Evolutionary conservation across 2,797 vertebrate genomes (phyloP).

Genomic region (Pseudomugil gertrudae): DNA sequence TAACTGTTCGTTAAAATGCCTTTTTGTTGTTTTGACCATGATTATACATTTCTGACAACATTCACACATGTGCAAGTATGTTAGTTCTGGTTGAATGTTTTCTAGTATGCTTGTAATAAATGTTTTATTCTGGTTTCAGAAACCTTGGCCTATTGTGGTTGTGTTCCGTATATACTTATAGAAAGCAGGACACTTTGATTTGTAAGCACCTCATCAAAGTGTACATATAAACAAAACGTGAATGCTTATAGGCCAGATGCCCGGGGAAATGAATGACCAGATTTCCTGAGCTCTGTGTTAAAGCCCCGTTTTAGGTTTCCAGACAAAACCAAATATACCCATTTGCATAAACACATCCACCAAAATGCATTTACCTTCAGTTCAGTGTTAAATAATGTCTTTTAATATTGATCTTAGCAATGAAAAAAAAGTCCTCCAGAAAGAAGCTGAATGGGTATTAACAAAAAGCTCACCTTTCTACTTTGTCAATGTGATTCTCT

Average conservation of each 20-base stretch:
- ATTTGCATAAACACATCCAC: too few species aligned
- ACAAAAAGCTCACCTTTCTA: not conserved
- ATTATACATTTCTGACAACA: not conserved
- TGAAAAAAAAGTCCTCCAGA: too few species aligned
- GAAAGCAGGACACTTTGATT: not conserved
- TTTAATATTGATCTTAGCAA: too few species aligned
- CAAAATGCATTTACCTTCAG: too few species aligned
- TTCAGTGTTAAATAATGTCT: too few species aligned
- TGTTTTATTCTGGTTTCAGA: not conserved
- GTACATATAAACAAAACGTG: not conserved
- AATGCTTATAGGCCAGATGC: too few species aligned
- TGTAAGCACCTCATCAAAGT: not conserved
- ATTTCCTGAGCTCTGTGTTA: too few species aligned
- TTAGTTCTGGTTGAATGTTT: not conserved
- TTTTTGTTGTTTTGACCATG: not conserved
- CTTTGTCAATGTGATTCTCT: slow-evolving; percentile 8
- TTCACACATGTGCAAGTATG: not conserved
- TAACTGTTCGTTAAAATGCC: not conserved
- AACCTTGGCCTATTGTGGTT: not conserved
- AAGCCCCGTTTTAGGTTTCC: too few species aligned
- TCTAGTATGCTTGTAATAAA: not conserved
- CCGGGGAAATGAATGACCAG: too few species aligned
- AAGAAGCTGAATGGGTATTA: not conserved
- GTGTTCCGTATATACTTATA: too few species aligned
- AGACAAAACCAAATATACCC: too few species aligned